Conservation (phyloP, 2,888 invertebrate species). For the Cephus spinipes region DNA sequence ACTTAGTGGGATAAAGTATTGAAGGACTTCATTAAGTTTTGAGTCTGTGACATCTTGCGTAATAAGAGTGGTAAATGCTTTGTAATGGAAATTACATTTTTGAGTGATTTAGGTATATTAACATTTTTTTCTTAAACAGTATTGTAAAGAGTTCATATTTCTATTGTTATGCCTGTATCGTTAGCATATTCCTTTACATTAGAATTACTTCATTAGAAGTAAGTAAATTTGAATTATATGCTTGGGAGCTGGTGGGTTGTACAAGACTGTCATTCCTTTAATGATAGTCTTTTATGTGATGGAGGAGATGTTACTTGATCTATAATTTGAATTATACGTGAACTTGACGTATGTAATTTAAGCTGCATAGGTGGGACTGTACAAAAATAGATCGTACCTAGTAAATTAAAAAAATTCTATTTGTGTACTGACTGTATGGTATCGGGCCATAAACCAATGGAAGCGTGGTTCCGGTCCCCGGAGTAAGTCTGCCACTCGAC, state of each 20-base stretch:
- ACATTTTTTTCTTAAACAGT: neutral
- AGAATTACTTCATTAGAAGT: neutral
- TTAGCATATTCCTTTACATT: neutral
- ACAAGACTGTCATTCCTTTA: neutral
- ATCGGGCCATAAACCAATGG: slow-evolving; percentile 81
- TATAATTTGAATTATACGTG: neutral
- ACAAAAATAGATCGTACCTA: neutral
- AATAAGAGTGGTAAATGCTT: neutral
- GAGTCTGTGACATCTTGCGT: neutral
- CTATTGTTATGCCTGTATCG: neutral
- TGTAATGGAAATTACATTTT: neutral
- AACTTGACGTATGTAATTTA: neutral
- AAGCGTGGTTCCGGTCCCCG: slow-evolving; percentile 70
- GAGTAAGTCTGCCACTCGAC: slow-evolving; percentile 21
- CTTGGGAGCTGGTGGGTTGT: neutral
- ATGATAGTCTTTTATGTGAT: neutral
- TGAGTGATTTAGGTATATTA: neutral
- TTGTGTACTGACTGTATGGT: slow-evolving; percentile 79
- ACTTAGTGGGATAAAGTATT: neutral
- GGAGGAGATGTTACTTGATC: neutral
- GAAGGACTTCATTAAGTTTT: neutral
- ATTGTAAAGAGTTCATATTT: neutral
- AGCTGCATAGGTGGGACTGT: neutral
- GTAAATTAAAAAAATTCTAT: neutral
- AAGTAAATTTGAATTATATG: neutral